phyloP scores from a whole-genome alignment of 2,888 invertebrate genomes.

The Orchesella flavescens region DNA sequence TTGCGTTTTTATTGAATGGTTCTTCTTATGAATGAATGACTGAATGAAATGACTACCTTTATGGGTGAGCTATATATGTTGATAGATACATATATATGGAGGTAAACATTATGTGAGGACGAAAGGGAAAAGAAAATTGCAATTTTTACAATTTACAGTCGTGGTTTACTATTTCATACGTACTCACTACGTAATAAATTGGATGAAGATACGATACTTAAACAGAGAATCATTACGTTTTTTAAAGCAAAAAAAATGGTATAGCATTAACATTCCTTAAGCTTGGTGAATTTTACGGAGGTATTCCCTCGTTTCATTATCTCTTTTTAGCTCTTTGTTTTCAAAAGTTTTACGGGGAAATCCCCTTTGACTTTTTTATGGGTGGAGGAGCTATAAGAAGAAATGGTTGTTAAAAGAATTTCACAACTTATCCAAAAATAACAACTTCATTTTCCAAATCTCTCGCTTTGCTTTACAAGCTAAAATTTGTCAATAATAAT shows the following conservation, averaged over 20 bases:
- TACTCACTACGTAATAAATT: not conserved
- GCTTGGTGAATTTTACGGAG: too few relatives aligned
- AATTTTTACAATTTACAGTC: not conserved
- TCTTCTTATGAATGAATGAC: constrained; percentile 52
- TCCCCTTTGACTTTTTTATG: too few relatives aligned
- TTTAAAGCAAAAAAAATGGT: not conserved
- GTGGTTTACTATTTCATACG: not conserved
- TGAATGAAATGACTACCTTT: not conserved
- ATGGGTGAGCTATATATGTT: not conserved
- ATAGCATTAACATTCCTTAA: too few relatives aligned
- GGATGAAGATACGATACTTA: constrained; percentile 16
- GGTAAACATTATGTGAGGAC: constrained; percentile 27
- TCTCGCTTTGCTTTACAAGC: not conserved
- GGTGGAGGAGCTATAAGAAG: too few relatives aligned
- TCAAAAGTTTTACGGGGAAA: too few relatives aligned
- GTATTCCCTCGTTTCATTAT: too few relatives aligned
- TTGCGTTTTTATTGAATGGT: constrained; percentile 57
- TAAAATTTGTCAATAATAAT: not conserved
- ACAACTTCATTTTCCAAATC: not conserved
- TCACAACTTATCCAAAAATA: not conserved
- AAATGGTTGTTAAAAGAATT: too few relatives aligned
- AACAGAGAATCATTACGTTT: not conserved
- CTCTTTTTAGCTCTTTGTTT: too few relatives aligned
- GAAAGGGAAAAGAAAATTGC: constrained; percentile 46
- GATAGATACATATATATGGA: constrained; percentile 23